Conservation (phyloP, 2,797 vertebrate species). For the Siniperca obscura region DNA sequence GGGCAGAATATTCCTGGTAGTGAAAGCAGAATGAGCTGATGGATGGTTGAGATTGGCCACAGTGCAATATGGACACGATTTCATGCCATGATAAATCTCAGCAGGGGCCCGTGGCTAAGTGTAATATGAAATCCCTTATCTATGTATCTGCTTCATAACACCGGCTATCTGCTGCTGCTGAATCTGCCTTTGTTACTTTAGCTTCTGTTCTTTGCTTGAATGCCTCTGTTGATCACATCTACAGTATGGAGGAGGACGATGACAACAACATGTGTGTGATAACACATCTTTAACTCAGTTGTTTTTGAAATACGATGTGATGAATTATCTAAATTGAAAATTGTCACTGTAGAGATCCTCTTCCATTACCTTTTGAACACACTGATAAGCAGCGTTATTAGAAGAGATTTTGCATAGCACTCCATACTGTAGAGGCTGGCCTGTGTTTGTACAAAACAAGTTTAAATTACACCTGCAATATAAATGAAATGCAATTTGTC, state of each 20-base stretch:
- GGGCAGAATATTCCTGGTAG: conserved; percentile 75
- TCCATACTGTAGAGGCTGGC: background rate
- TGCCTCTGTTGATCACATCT: conserved; percentile 70
- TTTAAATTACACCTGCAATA: conserved; percentile 66
- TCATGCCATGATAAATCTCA: conserved; percentile 86
- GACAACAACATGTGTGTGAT: conserved; percentile 63
- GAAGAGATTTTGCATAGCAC: conserved; percentile 36
- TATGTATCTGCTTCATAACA: conserved; percentile 82
- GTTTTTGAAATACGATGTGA: conserved; percentile 72
- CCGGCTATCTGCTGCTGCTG: conserved; percentile 73
- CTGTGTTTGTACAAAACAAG: conserved; percentile 60
- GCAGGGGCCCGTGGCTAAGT: conserved; percentile 82
- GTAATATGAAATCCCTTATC: conserved; percentile 88
- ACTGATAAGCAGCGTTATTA: conserved; percentile 63
- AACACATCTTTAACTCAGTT: conserved; percentile 56
- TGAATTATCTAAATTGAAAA: conserved; percentile 76
- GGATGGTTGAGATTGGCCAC: conserved; percentile 83
- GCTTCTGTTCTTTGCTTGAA: conserved; percentile 73
- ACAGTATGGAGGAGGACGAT: conserved; percentile 36
- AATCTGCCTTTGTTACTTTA: conserved; percentile 75
- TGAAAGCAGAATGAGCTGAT: conserved; percentile 81
- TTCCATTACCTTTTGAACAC: conserved; percentile 54
- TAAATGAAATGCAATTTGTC: conserved; percentile 68
- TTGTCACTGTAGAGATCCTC: conserved; percentile 57
- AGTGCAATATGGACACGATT: conserved; percentile 87